Conservation (phyloP, 1,140 invertebrate genomes). For the Lucilia sericata region DNA sequence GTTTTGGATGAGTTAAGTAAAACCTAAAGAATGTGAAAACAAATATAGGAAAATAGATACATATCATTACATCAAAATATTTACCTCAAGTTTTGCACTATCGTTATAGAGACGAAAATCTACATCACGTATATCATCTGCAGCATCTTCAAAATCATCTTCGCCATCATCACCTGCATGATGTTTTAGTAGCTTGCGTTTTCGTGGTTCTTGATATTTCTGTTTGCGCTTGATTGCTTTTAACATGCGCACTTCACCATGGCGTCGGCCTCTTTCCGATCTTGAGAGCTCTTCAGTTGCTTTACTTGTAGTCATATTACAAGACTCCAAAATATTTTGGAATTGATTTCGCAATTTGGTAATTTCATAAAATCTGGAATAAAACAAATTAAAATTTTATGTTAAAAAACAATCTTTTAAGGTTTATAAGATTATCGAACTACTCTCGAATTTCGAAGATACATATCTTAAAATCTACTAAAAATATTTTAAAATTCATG, state of each 20-base stretch:
- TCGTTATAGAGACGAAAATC: conserved; percentile 87
- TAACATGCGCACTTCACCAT: conserved; percentile 89
- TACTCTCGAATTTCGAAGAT: too few species aligned
- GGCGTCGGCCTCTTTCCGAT: conserved; percentile 81
- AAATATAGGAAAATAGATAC: neutral
- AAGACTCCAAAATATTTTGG: conserved; percentile 84
- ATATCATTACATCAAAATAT: neutral
- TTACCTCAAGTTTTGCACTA: conserved; percentile 74
- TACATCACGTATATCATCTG: conserved; percentile 89
- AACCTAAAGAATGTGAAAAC: conserved; percentile 37
- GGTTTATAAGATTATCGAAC: too few species aligned
- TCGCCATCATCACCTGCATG: conserved; percentile 58
- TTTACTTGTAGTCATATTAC: conserved; percentile 70
- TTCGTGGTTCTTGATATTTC: conserved; percentile 73
- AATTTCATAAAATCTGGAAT: conserved; percentile 87
- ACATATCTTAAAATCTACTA: too few species aligned
- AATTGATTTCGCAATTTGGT: conserved; percentile 94
- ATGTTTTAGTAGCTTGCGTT: conserved; percentile 81
- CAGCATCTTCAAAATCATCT: conserved; percentile 70
- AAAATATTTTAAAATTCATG: too few species aligned
- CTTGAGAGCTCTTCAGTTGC: conserved; percentile 75
- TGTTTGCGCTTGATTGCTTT: conserved; percentile 81
- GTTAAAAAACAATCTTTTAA: too few species aligned
- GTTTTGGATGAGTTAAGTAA: conserved; percentile 70
- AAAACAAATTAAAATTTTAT: neutral